Percentiles rank a stretch among this genome's conserved stretches.
Evolutionary conservation across 2,797 vertebrate species (phyloP).

Genomic region (Spea hammondii): DNA sequence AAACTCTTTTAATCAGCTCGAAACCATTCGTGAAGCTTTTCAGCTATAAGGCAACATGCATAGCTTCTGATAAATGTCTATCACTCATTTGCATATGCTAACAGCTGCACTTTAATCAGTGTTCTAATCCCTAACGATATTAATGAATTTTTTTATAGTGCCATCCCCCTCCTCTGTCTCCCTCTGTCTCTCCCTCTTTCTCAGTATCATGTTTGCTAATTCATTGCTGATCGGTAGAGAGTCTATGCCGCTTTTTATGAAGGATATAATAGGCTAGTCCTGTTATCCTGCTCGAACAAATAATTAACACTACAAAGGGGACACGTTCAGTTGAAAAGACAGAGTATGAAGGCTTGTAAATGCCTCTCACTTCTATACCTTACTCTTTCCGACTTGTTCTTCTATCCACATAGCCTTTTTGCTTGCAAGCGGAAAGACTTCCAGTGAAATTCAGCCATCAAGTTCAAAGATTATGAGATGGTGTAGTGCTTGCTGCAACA

Average conservation of each 20-base stretch:
- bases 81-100: conserved; percentile 99
- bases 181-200: conserved; percentile 70
- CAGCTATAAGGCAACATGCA: conserved; percentile 98
- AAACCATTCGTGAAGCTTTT: conserved; percentile 99
- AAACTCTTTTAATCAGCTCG: conserved; percentile 99
- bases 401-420: conserved; percentile 38
- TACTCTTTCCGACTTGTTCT: conserved; percentile 74
- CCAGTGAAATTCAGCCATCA: conserved; percentile 28
- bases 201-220: conserved; percentile 99
- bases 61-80: conserved; percentile 99
- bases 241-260: conserved; percentile 99
- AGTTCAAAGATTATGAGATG: too few relatives aligned
- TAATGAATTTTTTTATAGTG: conserved; percentile 90
- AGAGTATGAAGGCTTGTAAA: conserved; percentile 93
- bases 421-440: conserved; percentile 30
- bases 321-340: conserved; percentile 99
- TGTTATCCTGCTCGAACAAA: conserved; percentile 99
- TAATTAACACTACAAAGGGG: conserved; percentile 99
- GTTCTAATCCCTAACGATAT: conserved; percentile 99
- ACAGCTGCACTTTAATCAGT: conserved; percentile 99
- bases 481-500: too few relatives aligned
- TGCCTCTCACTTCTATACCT: conserved; percentile 78
- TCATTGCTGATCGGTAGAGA: conserved; percentile 99
- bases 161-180: conserved; percentile 54
- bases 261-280: conserved; percentile 99